Percentiles rank a stretch among this genome's conserved stretches.
Evolutionary conservation across 2,797 vertebrate species (phyloP).

Genomic region (Ctenopoma multispine): DNA sequence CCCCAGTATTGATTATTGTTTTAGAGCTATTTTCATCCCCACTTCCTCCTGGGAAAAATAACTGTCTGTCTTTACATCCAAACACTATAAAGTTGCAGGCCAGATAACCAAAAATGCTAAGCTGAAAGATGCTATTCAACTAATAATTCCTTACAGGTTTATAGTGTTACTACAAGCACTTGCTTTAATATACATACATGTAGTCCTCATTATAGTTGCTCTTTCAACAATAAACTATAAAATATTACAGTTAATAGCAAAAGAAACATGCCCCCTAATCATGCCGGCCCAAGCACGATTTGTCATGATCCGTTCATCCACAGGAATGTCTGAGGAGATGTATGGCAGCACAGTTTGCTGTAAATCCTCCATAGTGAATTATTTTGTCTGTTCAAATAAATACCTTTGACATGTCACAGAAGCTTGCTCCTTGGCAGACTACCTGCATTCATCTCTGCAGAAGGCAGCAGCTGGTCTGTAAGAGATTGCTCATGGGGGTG

Average conservation of each 20-base stretch:
- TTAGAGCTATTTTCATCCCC: no score
- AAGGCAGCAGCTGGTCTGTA: slow-evolving; percentile 42
- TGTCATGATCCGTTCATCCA: slow-evolving; percentile 15
- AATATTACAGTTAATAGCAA: background rate
- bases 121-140: background rate
- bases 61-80: background rate
- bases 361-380: slow-evolving; percentile 36
- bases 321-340: slow-evolving; percentile 38
- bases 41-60: background rate
- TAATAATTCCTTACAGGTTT: background rate
- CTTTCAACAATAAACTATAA: background rate
- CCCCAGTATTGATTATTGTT: no score
- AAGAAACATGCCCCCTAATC: background rate
- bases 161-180: background rate
- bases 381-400: slow-evolving; percentile 49
- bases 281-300: slow-evolving; percentile 17
- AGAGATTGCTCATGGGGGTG: slow-evolving; percentile 35
- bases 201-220: background rate
- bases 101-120: slow-evolving; percentile 7
- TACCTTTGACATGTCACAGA: slow-evolving; percentile 44
- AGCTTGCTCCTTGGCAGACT: slow-evolving; percentile 44
- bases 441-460: slow-evolving; percentile 25
- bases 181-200: background rate
- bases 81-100: background rate
- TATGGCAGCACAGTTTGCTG: slow-evolving; percentile 21